phyloP scores from a whole-genome alignment of 2,888 invertebrate genomes.

The Ochropleura leucogaster region DNA sequence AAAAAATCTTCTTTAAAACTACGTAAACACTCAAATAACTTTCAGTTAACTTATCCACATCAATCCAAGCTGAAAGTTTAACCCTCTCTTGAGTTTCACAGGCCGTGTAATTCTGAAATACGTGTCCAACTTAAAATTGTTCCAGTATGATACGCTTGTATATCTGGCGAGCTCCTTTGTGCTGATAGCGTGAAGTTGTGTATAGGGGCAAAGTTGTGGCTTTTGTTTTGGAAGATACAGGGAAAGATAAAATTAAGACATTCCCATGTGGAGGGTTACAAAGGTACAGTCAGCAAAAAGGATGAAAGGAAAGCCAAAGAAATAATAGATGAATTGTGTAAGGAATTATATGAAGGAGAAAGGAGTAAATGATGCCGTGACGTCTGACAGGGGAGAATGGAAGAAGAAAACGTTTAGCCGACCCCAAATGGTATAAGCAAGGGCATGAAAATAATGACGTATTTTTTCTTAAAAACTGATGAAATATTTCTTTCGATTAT shows the following conservation, averaged over 20 bases:
- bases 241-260: not conserved
- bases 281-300: no score
- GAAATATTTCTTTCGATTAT: no score
- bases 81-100: conserved; percentile 70
- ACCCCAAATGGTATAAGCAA: no score
- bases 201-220: conserved; percentile 1
- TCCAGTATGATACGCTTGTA: conserved; percentile 53
- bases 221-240: conserved; percentile 7
- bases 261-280: not conserved
- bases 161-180: conserved; percentile 21
- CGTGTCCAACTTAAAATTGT: conserved; percentile 70
- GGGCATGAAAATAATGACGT: no score
- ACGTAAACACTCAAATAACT: conserved; percentile 15
- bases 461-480: no score
- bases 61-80: conserved; percentile 65
- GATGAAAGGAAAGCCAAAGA: no score
- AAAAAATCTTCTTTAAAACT: conserved; percentile 1
- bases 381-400: no score
- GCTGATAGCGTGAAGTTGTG: conserved; percentile 36
- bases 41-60: conserved; percentile 24
- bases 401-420: no score
- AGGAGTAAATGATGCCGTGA: no score
- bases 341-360: no score
- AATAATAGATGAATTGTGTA: no score
- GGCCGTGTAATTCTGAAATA: conserved; percentile 73